phyloP scores from a whole-genome alignment of 2,888 invertebrate species.

The Erannis defoliaria region DNA sequence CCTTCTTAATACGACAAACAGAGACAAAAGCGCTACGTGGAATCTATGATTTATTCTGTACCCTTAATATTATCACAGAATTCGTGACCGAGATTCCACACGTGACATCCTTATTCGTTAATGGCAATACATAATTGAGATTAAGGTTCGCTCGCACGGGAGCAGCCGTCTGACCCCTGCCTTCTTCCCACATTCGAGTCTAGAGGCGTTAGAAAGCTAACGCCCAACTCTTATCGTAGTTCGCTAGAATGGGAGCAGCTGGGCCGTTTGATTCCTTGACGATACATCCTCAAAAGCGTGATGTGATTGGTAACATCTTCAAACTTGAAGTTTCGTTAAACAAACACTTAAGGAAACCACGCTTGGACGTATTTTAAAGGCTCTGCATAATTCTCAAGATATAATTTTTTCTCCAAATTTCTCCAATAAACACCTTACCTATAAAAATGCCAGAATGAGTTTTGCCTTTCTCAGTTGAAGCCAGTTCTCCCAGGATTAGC shows the following conservation, averaged over 20 bases:
- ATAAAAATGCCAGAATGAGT: no score
- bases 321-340: not conserved
- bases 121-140: slow-evolving; percentile 59
- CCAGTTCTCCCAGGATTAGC: no score
- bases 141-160: slow-evolving; percentile 59
- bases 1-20: no score
- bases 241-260: slow-evolving; percentile 2
- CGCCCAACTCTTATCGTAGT: slow-evolving; percentile 54
- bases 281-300: not conserved
- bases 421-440: no score
- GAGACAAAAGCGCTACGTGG: not conserved
- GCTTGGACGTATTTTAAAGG: not conserved
- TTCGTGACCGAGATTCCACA: slow-evolving; percentile 14
- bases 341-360: not conserved
- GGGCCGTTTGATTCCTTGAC: slow-evolving; percentile 15
- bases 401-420: no score
- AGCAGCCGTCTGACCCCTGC: slow-evolving; percentile 74
- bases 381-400: no score
- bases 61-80: slow-evolving; percentile 8
- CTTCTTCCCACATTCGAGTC: slow-evolving; percentile 71
- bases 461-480: no score
- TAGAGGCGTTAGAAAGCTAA: slow-evolving; percentile 74
- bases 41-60: slow-evolving; percentile 3
- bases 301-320: not conserved
- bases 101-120: slow-evolving; percentile 49